Percentiles rank a stretch among this genome's conserved stretches.
Evolutionary conservation across 2,797 vertebrate genomes (phyloP).

Genomic region (Neosilurus hyrtlii): DNA sequence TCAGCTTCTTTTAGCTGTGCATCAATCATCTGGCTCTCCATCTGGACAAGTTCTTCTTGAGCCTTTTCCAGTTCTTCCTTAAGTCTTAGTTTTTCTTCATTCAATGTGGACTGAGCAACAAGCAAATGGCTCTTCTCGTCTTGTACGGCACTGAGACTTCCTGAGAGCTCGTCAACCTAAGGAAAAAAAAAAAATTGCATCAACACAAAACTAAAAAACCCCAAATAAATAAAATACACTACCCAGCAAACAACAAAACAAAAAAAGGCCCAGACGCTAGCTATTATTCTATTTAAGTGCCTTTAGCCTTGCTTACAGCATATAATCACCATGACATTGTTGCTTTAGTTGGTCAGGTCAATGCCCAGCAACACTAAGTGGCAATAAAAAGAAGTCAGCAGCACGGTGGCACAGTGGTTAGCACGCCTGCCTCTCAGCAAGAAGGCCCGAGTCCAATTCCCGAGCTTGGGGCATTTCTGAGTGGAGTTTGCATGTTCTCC

Average conservation of each 20-base stretch:
- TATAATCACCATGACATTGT: too few species aligned
- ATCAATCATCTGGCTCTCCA: constrained; percentile 42
- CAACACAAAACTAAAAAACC: background rate
- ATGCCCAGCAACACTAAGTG: too few species aligned
- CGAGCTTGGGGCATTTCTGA: too few species aligned
- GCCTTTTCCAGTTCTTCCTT: constrained; percentile 26
- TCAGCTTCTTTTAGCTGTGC: constrained; percentile 48
- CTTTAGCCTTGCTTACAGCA: too few species aligned
- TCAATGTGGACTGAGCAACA: constrained; percentile 1
- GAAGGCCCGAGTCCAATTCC: too few species aligned
- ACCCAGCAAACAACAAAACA: background rate
- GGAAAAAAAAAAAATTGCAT: background rate
- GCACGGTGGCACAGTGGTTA: too few species aligned
- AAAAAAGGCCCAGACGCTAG: background rate
- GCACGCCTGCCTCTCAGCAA: too few species aligned
- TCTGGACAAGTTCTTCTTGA: constrained; percentile 27
- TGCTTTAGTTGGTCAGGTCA: too few species aligned
- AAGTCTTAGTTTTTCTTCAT: constrained; percentile 4
- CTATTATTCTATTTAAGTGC: too few species aligned
- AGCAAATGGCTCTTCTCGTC: background rate
- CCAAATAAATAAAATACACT: background rate
- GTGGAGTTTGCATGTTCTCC: too few species aligned
- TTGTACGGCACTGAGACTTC: background rate
- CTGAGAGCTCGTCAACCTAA: constrained; percentile 27
- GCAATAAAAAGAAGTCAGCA: too few species aligned